These are phyloP conservation scores for Spicauda simplicius DNA, from an alignment of 2,888 invertebrate species.

Conservation along the genomic window DNA sequence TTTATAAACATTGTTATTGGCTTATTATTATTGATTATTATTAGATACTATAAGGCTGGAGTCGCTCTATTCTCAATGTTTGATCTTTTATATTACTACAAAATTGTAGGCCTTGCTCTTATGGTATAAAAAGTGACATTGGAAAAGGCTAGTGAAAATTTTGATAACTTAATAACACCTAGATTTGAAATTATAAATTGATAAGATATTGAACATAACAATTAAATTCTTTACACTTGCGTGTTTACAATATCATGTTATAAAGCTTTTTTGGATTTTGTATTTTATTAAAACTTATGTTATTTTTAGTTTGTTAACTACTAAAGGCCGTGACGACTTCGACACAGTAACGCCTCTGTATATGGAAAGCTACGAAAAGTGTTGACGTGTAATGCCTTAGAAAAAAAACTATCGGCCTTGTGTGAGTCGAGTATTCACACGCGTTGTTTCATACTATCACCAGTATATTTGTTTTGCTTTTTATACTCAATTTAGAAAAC, in stretches of 20 bases:
- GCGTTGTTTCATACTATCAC: no score
- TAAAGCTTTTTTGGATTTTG: constrained; percentile 47
- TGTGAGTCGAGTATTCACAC: no score
- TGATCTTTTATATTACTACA: constrained; percentile 60
- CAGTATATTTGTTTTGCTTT: no score
- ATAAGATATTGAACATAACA: constrained; percentile 66
- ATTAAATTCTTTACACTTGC: constrained; percentile 50
- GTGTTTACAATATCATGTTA: constrained; percentile 45
- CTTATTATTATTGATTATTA: constrained; percentile 41
- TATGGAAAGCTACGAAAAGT: background rate
- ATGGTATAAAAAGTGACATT: constrained; percentile 75
- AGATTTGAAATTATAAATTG: constrained; percentile 74
- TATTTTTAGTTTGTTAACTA: constrained; percentile 29
- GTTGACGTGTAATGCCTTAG: background rate
- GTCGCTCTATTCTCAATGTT: constrained; percentile 50
- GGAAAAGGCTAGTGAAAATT: constrained; percentile 84
- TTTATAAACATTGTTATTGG: constrained; percentile 44
- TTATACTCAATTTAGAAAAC: no score
- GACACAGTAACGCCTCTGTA: background rate
- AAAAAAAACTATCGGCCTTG: background rate
- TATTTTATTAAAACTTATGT: constrained; percentile 35
- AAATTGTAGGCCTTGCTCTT: constrained; percentile 76
- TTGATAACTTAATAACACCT: constrained; percentile 81
- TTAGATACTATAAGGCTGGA: constrained; percentile 42
- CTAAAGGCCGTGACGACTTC: constrained; percentile 11